Evolutionary conservation across 1,140 invertebrate genomes (phyloP).

Genomic region (Ceratosolen fusciceps): DNA sequence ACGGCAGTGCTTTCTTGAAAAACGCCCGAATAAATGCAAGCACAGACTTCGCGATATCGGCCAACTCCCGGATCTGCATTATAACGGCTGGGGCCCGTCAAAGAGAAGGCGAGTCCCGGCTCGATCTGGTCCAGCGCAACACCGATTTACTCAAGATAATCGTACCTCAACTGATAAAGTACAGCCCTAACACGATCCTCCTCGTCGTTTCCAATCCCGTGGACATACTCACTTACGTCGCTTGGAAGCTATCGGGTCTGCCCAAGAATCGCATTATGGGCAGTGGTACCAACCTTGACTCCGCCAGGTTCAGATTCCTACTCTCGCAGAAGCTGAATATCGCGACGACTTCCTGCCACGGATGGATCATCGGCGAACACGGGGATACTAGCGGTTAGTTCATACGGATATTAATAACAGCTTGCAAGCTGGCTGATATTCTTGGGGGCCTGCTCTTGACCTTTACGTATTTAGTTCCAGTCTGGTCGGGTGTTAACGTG

Average conservation of each 20-base stretch:
- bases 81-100: conserved; percentile 92
- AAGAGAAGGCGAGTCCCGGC: conserved; percentile 86
- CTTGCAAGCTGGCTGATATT: too few species aligned
- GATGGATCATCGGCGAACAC: conserved; percentile 91
- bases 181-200: conserved; percentile 89
- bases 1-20: conserved; percentile 87
- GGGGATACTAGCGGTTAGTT: conserved; percentile 82
- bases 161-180: conserved; percentile 85
- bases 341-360: conserved; percentile 86
- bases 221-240: conserved; percentile 92
- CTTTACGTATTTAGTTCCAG: conserved; percentile 78
- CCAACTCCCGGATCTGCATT: conserved; percentile 86
- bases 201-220: conserved; percentile 93
- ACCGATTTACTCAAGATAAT: conserved; percentile 90
- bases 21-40: conserved; percentile 85
- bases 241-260: conserved; percentile 92
- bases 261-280: conserved; percentile 90
- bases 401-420: too few species aligned
- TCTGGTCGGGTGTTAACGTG: conserved; percentile 94
- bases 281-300: conserved; percentile 92
- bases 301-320: conserved; percentile 89
- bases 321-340: conserved; percentile 86
- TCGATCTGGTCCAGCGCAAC: conserved; percentile 89
- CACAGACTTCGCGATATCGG: conserved; percentile 84
- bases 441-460: too few species aligned